Conservation (phyloP, 1,140 invertebrate species). For the Camponotus pennsylvanicus region DNA sequence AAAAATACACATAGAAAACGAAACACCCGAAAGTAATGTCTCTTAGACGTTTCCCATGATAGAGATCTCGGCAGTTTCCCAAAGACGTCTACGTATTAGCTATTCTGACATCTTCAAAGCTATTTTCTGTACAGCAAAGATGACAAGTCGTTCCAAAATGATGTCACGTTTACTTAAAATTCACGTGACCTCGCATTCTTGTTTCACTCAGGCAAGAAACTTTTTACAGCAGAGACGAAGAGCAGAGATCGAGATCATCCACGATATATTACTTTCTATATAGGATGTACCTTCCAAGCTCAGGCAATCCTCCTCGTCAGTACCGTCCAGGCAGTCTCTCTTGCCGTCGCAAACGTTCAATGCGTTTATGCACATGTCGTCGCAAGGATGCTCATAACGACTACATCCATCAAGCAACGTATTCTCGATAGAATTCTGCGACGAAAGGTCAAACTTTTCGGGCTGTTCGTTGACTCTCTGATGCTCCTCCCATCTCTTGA, state of each 20-base stretch:
- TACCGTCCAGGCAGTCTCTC: slow-evolving; percentile 83
- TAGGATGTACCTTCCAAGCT: slow-evolving; percentile 39
- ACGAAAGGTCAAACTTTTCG: too few relatives aligned
- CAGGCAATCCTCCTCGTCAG: slow-evolving; percentile 84
- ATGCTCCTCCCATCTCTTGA: background rate
- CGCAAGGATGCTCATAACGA: slow-evolving; percentile 60
- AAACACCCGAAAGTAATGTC: slow-evolving; percentile 1
- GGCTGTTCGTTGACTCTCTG: background rate
- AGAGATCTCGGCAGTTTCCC: slow-evolving; percentile 14
- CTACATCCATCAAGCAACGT: background rate
- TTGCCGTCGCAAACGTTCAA: slow-evolving; percentile 83
- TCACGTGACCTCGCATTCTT: background rate
- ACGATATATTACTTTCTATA: background rate
- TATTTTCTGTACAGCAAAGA: slow-evolving; percentile 46
- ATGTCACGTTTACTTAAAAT: background rate
- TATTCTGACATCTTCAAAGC: slow-evolving; percentile 19
- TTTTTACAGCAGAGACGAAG: slow-evolving; percentile 38
- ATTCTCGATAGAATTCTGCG: background rate
- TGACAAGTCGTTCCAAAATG: slow-evolving; percentile 1
- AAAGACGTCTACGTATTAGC: slow-evolving; percentile 23
- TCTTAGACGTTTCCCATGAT: background rate
- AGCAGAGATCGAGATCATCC: background rate
- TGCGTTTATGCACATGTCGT: slow-evolving; percentile 81
- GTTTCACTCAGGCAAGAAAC: slow-evolving; percentile 23
- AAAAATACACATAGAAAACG: background rate